Evolutionary conservation across 2,113 vertebrate species (phyloP), one percentile per base, ranked within the genome.

Genomic region (Boleophthalmus pectinirostris): DNA sequence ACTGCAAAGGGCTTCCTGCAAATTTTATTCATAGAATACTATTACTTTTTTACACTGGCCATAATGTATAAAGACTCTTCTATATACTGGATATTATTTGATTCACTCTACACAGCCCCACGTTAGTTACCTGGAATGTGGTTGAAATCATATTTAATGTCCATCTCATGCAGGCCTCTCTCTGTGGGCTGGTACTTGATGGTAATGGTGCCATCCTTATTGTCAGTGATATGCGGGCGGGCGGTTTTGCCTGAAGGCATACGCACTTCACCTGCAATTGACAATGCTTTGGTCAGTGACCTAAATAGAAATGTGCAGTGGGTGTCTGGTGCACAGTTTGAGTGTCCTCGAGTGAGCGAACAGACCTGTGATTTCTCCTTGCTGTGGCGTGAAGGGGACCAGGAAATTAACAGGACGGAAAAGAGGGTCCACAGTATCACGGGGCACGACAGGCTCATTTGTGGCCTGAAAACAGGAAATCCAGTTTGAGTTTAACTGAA

Each of bases 91-190:
- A 63, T 63, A 45, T 49, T 3, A 49, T 68, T 49, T 68, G 23
- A 49, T 23, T 11, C 38, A 46, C 38, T 35, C 63, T 8, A 14
- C 35, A 21, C 63, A 11, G n/a, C 45, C 64, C 38, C 9, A 23
- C 45, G 49, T 70, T 11, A 21, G 81, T 90, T 72, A 99, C 97
- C 97, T 0, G 97, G 96, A 83, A 98, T 98, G 90, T 99, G 97
- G 89, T 98, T 98, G 83, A 96, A 95, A 0, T 99, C 97, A 0
- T 98, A 98, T 82, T 97, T 98, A 88, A 99, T 98, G 79, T 98
- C 97, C 97, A 98, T 98, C 88, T 97, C 96, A 0, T 99, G 97
- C 68, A 99, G 93, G 4, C 97, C 97, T 77, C 93, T 95, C 91
- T 98, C 97, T 0, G 92, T 95, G 35, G 97, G 97, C 0, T 95